These are phyloP conservation scores for Entomobrya proxima DNA, from an alignment of 2,888 invertebrate genomes.

Conservation along the genomic window DNA sequence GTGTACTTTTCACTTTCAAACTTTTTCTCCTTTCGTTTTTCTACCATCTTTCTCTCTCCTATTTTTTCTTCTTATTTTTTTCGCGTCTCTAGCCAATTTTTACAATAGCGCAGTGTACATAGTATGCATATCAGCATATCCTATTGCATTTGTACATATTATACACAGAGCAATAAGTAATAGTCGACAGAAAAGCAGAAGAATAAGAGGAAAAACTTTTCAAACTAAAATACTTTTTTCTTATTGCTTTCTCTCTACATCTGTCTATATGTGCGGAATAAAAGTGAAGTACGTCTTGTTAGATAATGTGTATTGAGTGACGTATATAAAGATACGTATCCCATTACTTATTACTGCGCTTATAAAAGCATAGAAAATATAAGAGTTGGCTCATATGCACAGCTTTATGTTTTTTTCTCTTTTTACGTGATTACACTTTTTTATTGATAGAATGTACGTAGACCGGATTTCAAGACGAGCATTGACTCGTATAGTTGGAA, in stretches of 20 bases:
- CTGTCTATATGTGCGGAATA: constrained; percentile 35
- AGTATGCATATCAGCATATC: not conserved
- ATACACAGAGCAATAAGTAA: not conserved
- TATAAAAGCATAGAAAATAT: not conserved
- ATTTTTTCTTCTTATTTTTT: not conserved
- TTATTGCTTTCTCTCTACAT: constrained; percentile 26
- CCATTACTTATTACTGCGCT: not conserved
- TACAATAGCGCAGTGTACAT: constrained; percentile 17
- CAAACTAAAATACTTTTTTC: constrained; percentile 55
- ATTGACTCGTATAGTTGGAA: not conserved
- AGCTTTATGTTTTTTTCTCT: too few relatives aligned
- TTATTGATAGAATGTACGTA: not conserved
- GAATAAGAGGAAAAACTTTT: constrained; percentile 24
- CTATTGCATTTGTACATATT: not conserved
- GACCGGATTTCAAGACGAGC: not conserved
- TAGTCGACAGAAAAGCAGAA: not conserved
- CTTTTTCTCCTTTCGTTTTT: constrained; percentile 34
- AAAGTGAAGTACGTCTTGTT: constrained; percentile 33
- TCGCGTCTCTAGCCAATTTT: constrained; percentile 30
- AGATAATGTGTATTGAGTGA: constrained; percentile 23
- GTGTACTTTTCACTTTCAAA: constrained; percentile 53
- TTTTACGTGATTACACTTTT: too few relatives aligned
- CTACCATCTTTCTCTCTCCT: not conserved
- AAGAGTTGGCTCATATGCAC: not conserved
- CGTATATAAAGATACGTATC: not conserved